A percentile compares a stretch with the other conserved stretches of the same genome.
Conservation (phyloP, 2,888 invertebrate species). For the Macrophya annulata region DNA sequence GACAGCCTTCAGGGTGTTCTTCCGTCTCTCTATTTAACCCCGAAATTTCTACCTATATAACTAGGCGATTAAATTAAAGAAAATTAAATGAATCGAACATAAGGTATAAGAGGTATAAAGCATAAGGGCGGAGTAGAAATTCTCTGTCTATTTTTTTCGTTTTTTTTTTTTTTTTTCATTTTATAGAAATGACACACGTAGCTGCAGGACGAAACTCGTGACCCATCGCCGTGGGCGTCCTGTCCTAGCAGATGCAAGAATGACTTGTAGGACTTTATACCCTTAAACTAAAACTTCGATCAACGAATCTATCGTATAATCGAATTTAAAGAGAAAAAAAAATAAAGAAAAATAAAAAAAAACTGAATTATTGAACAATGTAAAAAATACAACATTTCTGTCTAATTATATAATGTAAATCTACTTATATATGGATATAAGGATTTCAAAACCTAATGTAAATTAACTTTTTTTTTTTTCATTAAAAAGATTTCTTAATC, state of each 20-base stretch:
- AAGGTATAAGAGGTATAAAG: constrained; percentile 5
- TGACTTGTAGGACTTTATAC: constrained; percentile 58
- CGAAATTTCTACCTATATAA: background rate
- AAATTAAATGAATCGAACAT: constrained; percentile 15
- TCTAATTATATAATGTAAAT: too few species aligned
- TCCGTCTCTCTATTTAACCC: background rate
- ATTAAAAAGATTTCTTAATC: too few species aligned
- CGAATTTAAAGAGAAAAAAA: too few species aligned
- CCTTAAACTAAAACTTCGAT: background rate
- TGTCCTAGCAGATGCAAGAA: constrained; percentile 62
- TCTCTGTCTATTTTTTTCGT: background rate
- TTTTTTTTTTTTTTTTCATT: background rate
- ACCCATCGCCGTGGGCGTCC: background rate
- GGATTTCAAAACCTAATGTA: too few species aligned
- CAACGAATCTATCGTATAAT: constrained; percentile 17
- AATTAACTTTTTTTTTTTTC: too few species aligned
- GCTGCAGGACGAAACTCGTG: background rate
- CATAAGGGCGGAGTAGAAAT: background rate
- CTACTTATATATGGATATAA: too few species aligned
- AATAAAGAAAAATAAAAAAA: too few species aligned
- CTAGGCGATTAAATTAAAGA: background rate
- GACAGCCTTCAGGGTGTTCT: background rate
- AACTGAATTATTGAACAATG: background rate
- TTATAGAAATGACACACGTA: background rate
- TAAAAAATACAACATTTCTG: too few species aligned